Conservation (phyloP, 35 echinoderm and acorn worm species). For the Lytechinus variegatus region DNA sequence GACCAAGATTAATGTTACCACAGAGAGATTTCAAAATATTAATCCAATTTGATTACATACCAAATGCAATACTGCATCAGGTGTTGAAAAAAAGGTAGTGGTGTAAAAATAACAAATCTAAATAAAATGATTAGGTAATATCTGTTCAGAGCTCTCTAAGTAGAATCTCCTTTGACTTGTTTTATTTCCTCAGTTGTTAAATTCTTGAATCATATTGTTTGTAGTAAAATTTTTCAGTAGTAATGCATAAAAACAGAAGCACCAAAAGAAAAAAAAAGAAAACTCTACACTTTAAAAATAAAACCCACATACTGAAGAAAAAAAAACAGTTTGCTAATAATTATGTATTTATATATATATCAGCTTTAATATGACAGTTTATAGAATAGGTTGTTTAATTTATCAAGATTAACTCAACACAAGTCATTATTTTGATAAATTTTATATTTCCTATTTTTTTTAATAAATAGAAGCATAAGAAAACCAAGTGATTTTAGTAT, state of each 20-base stretch:
- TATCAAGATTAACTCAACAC: too few relatives aligned
- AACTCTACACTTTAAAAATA: not conserved
- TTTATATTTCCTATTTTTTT: not conserved
- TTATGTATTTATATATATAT: too few relatives aligned
- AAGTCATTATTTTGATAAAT: not conserved
- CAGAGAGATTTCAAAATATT: not conserved
- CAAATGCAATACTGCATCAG: not conserved
- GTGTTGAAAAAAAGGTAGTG: not conserved
- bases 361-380: too few relatives aligned
- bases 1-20: not conserved
- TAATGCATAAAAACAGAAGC: not conserved
- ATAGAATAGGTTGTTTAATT: too few relatives aligned
- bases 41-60: not conserved
- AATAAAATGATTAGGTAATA: not conserved
- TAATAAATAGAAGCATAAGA: not conserved
- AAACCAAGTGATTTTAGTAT: not conserved
- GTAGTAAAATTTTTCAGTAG: not conserved
- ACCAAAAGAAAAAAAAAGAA: not conserved
- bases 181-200: not conserved
- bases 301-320: too few relatives aligned
- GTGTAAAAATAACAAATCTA: not conserved
- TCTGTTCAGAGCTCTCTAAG: not conserved
- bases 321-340: too few relatives aligned
- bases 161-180: not conserved
- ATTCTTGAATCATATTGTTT: not conserved